phyloP scores from a whole-genome alignment of 2,797 vertebrate genomes.

The Pelochelys cantorii region DNA sequence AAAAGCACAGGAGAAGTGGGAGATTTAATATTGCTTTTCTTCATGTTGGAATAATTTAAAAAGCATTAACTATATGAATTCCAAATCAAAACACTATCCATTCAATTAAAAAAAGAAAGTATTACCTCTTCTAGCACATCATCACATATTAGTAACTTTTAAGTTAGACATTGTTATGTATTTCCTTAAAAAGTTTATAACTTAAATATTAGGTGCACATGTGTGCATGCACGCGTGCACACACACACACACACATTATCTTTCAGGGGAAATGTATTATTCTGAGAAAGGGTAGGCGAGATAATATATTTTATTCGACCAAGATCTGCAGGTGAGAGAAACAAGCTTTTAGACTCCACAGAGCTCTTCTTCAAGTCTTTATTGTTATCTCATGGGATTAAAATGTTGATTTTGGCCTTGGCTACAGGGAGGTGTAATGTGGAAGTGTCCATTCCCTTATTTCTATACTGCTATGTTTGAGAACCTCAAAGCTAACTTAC shows the following conservation, averaged over 20 bases:
- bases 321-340: too few relatives aligned
- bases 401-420: neutral
- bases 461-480: neutral
- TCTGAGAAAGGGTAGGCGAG: neutral
- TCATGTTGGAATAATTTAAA: neutral
- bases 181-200: slow-evolving; percentile 6
- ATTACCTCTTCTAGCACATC: neutral
- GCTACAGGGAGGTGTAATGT: neutral
- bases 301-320: too few relatives aligned
- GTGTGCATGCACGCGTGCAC: neutral
- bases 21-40: slow-evolving; percentile 7
- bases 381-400: neutral
- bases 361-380: neutral
- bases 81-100: neutral
- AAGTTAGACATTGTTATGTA: neutral
- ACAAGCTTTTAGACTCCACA: too few relatives aligned
- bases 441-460: neutral
- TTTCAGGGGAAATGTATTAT: neutral
- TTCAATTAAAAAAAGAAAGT: neutral
- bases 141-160: neutral
- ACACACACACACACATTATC: neutral
- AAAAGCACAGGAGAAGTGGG: neutral
- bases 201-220: neutral
- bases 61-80: slow-evolving; percentile 8
- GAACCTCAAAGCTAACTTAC: neutral